phyloP scores from a whole-genome alignment of 2,888 invertebrate species.

The Cryptocephalus moraei region DNA sequence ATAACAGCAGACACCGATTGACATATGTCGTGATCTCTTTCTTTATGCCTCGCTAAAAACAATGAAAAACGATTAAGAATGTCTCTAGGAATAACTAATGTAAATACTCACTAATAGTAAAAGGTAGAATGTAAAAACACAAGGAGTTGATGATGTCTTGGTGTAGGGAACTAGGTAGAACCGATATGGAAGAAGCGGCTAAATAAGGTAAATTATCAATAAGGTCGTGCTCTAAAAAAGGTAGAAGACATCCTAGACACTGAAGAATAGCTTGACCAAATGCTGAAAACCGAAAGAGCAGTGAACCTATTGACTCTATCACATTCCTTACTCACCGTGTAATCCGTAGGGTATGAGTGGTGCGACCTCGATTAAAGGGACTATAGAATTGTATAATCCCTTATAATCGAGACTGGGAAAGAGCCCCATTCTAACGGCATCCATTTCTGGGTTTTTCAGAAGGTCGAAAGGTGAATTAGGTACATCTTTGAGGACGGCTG shows the following conservation, averaged over 20 bases:
- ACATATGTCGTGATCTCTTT: constrained; percentile 63
- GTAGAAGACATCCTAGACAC: constrained; percentile 87
- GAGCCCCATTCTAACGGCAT: constrained; percentile 75
- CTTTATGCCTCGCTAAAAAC: constrained; percentile 44
- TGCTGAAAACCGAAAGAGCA: constrained; percentile 45
- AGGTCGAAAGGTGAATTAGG: constrained; percentile 86
- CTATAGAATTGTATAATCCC: constrained; percentile 85
- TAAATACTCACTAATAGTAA: constrained; percentile 76
- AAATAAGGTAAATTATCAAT: constrained; percentile 93
- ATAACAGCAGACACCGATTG: constrained; percentile 87
- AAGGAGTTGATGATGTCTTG: constrained; percentile 91
- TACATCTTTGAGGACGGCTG: constrained; percentile 94
- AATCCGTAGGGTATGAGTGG: constrained; percentile 83
- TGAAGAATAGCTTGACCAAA: constrained; percentile 91
- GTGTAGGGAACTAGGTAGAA: constrained; percentile 81
- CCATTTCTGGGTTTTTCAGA: constrained; percentile 78
- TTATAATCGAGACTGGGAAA: constrained; percentile 97
- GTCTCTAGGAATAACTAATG: not conserved
- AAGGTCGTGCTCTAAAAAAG: constrained; percentile 92
- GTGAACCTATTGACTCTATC: not conserved
- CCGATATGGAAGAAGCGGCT: constrained; percentile 87
- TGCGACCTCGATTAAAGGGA: constrained; percentile 87
- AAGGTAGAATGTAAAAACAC: constrained; percentile 92
- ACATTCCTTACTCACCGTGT: constrained; percentile 48
- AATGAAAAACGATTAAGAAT: not conserved